These are phyloP conservation scores for Tautogolabrus adspersus DNA, from an alignment of 2,113 vertebrate species.

Conservation along the genomic window DNA sequence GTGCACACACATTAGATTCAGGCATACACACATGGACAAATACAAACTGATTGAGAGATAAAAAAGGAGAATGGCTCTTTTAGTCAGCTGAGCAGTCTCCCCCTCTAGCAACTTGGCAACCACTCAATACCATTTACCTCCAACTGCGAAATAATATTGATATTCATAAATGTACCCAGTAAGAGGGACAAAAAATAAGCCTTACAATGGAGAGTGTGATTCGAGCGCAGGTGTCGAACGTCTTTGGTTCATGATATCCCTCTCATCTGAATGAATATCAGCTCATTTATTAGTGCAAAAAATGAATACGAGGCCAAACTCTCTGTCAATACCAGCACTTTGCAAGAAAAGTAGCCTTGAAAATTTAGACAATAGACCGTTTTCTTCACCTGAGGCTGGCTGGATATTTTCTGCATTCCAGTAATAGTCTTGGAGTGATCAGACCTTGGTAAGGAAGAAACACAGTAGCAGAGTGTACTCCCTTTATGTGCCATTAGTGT, in stretches of 20 bases:
- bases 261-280: slow-evolving; percentile 44
- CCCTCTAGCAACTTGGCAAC: slow-evolving; percentile 67
- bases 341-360: slow-evolving; percentile 46
- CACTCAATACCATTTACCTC: slow-evolving; percentile 74
- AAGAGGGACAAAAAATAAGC: slow-evolving; percentile 38
- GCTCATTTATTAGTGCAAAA: slow-evolving; percentile 31
- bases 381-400: slow-evolving; percentile 40
- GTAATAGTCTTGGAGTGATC: slow-evolving; percentile 56
- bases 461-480: slow-evolving; percentile 47
- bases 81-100: slow-evolving; percentile 56
- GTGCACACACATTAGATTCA: slow-evolving; percentile 12
- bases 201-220: slow-evolving; percentile 34
- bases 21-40: slow-evolving; percentile 9
- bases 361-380: slow-evolving; percentile 45
- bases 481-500: slow-evolving; percentile 67
- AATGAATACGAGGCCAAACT: slow-evolving; percentile 42
- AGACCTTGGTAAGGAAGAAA: slow-evolving; percentile 59
- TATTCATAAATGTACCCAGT: slow-evolving; percentile 65
- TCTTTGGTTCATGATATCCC: slow-evolving; percentile 53
- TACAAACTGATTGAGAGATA: slow-evolving; percentile 74
- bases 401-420: slow-evolving; percentile 53
- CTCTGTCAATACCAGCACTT: slow-evolving; percentile 38
- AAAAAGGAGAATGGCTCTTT: slow-evolving; percentile 75
- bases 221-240: slow-evolving; percentile 57
- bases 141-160: slow-evolving; percentile 74